Conservation (phyloP, 2,888 invertebrate species). For the Ctena decussata region DNA sequence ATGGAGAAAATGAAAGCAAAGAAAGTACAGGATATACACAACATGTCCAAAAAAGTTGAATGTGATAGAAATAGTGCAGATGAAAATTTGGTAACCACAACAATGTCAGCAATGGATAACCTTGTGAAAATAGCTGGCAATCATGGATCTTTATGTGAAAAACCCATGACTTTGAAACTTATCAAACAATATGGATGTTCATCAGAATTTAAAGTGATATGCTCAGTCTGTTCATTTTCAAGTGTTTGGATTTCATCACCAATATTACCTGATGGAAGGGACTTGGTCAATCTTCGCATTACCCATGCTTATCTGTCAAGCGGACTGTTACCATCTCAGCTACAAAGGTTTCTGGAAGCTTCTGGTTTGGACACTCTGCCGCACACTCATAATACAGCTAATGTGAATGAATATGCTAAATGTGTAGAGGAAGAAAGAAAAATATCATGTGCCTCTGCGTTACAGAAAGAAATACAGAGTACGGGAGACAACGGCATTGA, state of each 20-base stretch:
- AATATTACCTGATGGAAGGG: neutral
- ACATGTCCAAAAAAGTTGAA: neutral
- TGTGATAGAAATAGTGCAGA: neutral
- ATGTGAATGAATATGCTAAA: neutral
- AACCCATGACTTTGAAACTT: neutral
- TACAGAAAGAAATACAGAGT: neutral
- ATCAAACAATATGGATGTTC: neutral
- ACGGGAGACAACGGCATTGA: slow-evolving; percentile 15
- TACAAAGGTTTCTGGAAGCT: neutral
- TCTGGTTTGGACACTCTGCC: neutral
- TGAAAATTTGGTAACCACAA: neutral
- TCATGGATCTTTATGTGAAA: slow-evolving; percentile 5
- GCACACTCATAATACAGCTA: neutral
- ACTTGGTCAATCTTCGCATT: no score
- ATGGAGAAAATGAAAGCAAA: neutral
- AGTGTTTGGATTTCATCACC: slow-evolving; percentile 2
- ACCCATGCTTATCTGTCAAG: slow-evolving; percentile 11
- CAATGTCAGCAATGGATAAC: neutral
- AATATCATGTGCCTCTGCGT: neutral
- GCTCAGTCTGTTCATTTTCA: neutral
- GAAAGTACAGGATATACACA: neutral
- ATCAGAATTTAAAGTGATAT: neutral
- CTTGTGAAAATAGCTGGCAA: neutral
- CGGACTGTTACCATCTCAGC: slow-evolving; percentile 5
- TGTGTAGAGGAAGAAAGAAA: slow-evolving; percentile 3